These are phyloP conservation scores for western clawed frog (Xenopus tropicalis) DNA, from an alignment of 2,113 vertebrate genomes.

Conservation along the genomic window DNA sequence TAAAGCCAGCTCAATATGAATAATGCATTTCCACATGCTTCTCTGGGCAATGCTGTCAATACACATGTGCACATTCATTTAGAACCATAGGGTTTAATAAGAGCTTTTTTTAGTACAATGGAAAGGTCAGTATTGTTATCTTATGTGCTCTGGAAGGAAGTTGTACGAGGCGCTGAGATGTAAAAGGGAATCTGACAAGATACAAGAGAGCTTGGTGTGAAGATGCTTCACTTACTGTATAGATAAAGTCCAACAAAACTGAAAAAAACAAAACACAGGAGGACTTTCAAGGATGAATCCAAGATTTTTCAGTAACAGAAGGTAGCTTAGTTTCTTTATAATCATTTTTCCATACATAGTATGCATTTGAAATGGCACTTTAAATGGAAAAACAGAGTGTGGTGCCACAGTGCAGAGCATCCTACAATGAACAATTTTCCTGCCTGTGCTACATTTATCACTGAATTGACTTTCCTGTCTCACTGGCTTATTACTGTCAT, in stretches of 20 bases:
- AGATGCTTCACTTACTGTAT: background rate
- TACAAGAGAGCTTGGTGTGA: conserved; percentile 23
- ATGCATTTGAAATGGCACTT: no score
- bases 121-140: conserved; percentile 58
- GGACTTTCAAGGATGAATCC: background rate
- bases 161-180: conserved; percentile 33
- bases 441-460: no score
- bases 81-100: conserved; percentile 56
- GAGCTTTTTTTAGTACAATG: conserved; percentile 35
- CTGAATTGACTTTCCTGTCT: no score
- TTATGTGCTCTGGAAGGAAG: conserved; percentile 48
- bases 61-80: conserved; percentile 48
- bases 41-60: conserved; percentile 50
- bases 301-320: background rate
- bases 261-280: background rate
- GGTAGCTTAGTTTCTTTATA: background rate
- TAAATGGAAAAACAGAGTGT: no score
- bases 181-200: conserved; percentile 42
- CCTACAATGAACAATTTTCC: no score
- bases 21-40: conserved; percentile 57
- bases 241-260: background rate
- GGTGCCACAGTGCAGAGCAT: no score
- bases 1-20: conserved; percentile 47
- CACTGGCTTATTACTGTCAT: no score
- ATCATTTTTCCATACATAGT: no score